Conservation (phyloP, 2,113 vertebrate genomes). For the Shinisaurus crocodilurus region DNA sequence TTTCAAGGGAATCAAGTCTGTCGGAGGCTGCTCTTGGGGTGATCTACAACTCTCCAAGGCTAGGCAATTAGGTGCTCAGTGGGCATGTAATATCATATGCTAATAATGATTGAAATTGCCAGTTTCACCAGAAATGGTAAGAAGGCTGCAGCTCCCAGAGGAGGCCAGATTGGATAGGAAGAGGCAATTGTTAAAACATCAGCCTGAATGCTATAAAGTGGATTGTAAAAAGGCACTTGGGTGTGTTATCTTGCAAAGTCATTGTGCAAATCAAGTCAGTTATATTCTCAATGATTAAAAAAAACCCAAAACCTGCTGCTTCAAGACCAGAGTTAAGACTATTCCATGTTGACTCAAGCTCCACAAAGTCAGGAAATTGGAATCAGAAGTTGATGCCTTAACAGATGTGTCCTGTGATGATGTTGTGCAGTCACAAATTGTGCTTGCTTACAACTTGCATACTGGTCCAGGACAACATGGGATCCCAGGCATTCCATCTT, state of each 20-base stretch:
- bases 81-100: constrained; percentile 10
- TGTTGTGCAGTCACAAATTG: too few species aligned
- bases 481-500: too few species aligned
- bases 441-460: too few species aligned
- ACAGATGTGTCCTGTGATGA: too few species aligned
- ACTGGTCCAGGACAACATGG: too few species aligned
- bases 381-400: too few species aligned
- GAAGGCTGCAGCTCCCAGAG: neutral
- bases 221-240: neutral
- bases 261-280: neutral
- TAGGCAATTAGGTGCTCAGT: constrained; percentile 15
- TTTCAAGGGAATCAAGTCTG: neutral
- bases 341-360: too few species aligned
- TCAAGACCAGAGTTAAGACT: too few species aligned
- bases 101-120: constrained; percentile 18
- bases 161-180: neutral
- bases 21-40: constrained; percentile 1
- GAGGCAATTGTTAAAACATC: constrained; percentile 11
- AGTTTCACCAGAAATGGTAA: neutral
- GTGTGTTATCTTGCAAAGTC: neutral
- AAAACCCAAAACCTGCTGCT: too few species aligned
- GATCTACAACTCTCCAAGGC: neutral
- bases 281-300: neutral
- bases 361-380: too few species aligned
- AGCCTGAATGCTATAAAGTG: neutral